These are phyloP conservation scores for Muschampia plurimacula DNA, from an alignment of 2,888 invertebrate species.

Conservation along the genomic window DNA sequence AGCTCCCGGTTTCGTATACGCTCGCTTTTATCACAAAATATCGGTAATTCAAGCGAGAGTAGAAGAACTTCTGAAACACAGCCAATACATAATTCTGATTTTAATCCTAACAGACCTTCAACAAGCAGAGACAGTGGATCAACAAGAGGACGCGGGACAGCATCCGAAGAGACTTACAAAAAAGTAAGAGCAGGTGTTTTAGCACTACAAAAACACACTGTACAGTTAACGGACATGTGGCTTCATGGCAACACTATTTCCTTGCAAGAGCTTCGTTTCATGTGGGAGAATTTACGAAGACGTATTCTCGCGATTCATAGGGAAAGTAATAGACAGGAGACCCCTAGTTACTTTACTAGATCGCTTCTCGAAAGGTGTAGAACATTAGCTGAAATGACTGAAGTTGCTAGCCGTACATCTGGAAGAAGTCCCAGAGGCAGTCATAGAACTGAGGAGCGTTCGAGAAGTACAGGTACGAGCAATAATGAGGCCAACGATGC, in stretches of 20 bases:
- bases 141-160: slow-evolving; percentile 58
- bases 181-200: slow-evolving; percentile 71
- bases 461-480: slow-evolving; percentile 47
- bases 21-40: slow-evolving; percentile 51
- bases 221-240: slow-evolving; percentile 72
- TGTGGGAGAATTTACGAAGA: slow-evolving; percentile 88
- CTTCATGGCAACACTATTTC: slow-evolving; percentile 71
- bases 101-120: slow-evolving; percentile 61
- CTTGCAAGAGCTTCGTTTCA: slow-evolving; percentile 86
- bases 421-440: slow-evolving; percentile 54
- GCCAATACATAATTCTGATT: slow-evolving; percentile 46
- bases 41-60: slow-evolving; percentile 48
- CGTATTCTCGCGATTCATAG: slow-evolving; percentile 85
- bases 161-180: slow-evolving; percentile 72
- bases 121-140: slow-evolving; percentile 70
- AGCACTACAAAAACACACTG: slow-evolving; percentile 72
- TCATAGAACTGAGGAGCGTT: slow-evolving; percentile 55
- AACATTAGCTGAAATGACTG: slow-evolving; percentile 73
- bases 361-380: slow-evolving; percentile 76
- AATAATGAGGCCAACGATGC: slow-evolving; percentile 47
- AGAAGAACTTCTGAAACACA: slow-evolving; percentile 45
- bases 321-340: slow-evolving; percentile 71
- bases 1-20: slow-evolving; percentile 70
- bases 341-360: slow-evolving; percentile 72
- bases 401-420: slow-evolving; percentile 57